These are phyloP conservation scores for Eurytemora carolleeae DNA, from an alignment of 1,140 invertebrate genomes.

Conservation along the genomic window DNA sequence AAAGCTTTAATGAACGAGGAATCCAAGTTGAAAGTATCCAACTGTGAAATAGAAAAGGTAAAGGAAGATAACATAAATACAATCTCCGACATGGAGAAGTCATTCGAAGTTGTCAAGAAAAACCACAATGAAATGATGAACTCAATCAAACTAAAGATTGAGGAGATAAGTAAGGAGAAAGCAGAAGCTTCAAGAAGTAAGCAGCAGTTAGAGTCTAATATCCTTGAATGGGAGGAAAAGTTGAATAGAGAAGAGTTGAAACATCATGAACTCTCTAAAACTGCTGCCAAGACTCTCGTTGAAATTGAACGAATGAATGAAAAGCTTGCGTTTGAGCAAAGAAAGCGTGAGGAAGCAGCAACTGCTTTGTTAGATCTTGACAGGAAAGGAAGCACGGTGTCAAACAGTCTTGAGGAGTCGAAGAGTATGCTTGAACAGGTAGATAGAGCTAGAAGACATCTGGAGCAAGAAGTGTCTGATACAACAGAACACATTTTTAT, in stretches of 20 bases:
- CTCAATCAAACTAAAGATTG: constrained; percentile 35
- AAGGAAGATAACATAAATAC: constrained; percentile 56
- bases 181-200: constrained; percentile 60
- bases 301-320: constrained; percentile 40
- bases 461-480: constrained; percentile 86
- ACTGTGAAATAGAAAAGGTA: constrained; percentile 34
- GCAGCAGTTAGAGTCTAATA: constrained; percentile 98
- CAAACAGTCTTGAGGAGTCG: constrained; percentile 34
- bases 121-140: constrained; percentile 28
- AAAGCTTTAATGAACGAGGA: constrained; percentile 78
- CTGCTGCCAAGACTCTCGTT: constrained; percentile 32
- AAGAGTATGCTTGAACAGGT: constrained; percentile 32
- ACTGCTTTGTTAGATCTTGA: constrained; percentile 40
- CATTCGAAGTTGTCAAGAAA: constrained; percentile 40
- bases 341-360: constrained; percentile 34
- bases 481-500: constrained; percentile 93
- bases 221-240: constrained; percentile 80
- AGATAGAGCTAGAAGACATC: constrained; percentile 61
- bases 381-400: constrained; percentile 30
- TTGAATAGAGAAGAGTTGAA: constrained; percentile 35
- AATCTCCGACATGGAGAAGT: constrained; percentile 40
- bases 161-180: constrained; percentile 35
- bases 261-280: constrained; percentile 40
- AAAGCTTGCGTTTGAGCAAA: constrained; percentile 37
- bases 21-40: constrained; percentile 28